Evolutionary conservation across 2,797 vertebrate genomes (phyloP), one percentile per base, ranked within the genome.

Genomic region (Enteromius treurensis): DNA sequence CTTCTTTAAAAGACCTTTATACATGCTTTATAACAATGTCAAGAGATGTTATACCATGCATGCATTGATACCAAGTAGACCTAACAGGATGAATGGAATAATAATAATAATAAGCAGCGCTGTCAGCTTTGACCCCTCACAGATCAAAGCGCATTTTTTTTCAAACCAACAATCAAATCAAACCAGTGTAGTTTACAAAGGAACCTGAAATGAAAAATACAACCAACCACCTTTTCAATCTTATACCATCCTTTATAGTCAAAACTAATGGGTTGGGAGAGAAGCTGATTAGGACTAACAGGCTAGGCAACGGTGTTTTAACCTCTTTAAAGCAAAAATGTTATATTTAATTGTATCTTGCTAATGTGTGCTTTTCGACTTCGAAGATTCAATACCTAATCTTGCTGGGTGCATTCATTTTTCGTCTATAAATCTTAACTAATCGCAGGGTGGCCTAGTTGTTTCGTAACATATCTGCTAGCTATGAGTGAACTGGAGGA

Each of bases 21-120:
- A 80, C 81, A 71, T 68, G 70, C 40, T 83, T 86, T 78, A 77
- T 67, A 81, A 77, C 74, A 77, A 70, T 69, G 26, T 77, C 21
- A 76, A 32, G 74, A 77, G 78, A 4, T 47, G 65, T 62, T 76
- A 77, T 71, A 58, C 21, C 49, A 58, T 9, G 49, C 65, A 67
- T 67, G 68, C 47, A 76, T 8, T 73, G 73, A 47, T 76, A 42
- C 65, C 13, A 47, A 68, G 62, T 58, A 82, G 78, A 75, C 71
- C 58, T 74, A 62, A 53, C 81, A 77, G 55, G 78, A 77, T 3
- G 51, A 70, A 75, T 76, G 81, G 53, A 80, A 55, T 77, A 76
- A 76, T 77, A 45, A 65, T 42, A 76, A 76, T 77, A 34, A 71
- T 42, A 70, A 79, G 71, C 77, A 83, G 77, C 81, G 83, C 40